Base-by-base conservation (phyloP, 1,140 invertebrate genomes). In the Eueides isabella region DNA sequence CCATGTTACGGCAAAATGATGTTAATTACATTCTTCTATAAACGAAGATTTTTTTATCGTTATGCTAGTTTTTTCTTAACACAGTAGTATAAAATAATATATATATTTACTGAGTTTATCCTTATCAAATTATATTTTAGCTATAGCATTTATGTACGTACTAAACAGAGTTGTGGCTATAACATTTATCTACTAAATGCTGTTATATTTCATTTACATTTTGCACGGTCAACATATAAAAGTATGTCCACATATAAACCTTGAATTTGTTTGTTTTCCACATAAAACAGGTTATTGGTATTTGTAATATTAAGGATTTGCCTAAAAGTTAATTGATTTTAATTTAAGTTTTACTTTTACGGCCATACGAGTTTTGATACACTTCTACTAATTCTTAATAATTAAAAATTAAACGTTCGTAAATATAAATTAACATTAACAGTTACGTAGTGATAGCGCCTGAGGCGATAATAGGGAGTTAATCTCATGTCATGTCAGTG, bases 401-500 rank as follows among this genome's bases (percentile, higher is more conserved):
- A 44, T 44, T 6, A 38, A 38, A 7, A 19, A 48, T 48, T 19
- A 5, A 6, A n/a, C 7, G n/a, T 48, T 9, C 1, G n/a, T 7
- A 7, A 19, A 23, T 23, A 23, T 48, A 48, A 48, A 48, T 48
- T 48, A 61, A 16, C 61, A 61, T 12, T 6, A 61, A 28, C 28
- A 61, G 61, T 29, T 23, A 48, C 6, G 41, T 19, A 19, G 41
- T 19, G 41, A 64, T 72, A 75, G 61, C 71, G 30, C 73, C 19
- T 62, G 67, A 72, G 55, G 63, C 64, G 55, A 79, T 76, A 74
- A 68, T 69, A 74, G 65, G 68, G 69, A 79, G 64, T 79, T 75
- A 75, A 88, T 89, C 87, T 90, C 86, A 79, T 86, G 85, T 85
- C 84, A 85, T 85, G 89, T 88, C 87, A 90, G 86, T 87, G 89